A percentile compares a stretch with the other conserved stretches of the same genome.
These are phyloP conservation scores for Hypolimnas misippus DNA, from an alignment of 2,888 invertebrate genomes.

Conservation along the genomic window DNA sequence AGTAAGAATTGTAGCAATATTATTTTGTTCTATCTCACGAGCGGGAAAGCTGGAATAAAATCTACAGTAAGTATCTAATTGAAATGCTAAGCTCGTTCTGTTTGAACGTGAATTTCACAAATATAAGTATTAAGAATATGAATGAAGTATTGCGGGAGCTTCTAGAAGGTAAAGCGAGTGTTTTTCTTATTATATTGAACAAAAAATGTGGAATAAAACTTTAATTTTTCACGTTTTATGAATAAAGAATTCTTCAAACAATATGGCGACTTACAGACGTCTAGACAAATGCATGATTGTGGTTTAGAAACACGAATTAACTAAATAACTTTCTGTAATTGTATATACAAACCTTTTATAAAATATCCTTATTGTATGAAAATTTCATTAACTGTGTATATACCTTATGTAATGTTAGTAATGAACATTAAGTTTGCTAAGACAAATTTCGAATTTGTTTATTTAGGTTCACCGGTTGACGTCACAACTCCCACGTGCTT, in stretches of 20 bases:
- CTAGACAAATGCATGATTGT: too few species aligned
- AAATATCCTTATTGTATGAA: too few species aligned
- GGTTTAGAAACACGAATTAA: too few species aligned
- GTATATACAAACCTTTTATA: too few species aligned
- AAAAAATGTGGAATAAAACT: too few species aligned
- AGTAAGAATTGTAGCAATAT: conserved; percentile 13
- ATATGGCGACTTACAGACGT: too few species aligned
- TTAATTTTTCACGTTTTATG: too few species aligned
- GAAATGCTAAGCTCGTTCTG: conserved; percentile 23
- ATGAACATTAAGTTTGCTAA: conserved; percentile 12
- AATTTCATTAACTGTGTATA: too few species aligned
- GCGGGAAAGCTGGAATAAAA: conserved; percentile 14
- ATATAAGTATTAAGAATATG: not conserved
- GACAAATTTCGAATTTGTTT: conserved; percentile 20
- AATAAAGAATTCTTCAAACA: too few species aligned
- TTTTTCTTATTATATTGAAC: not conserved
- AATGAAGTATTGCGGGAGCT: not conserved
- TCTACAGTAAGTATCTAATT: conserved; percentile 25
- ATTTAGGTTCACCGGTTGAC: conserved; percentile 14
- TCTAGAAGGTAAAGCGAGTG: not conserved
- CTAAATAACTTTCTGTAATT: too few species aligned
- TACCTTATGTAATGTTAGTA: too few species aligned
- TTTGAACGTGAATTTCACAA: conserved; percentile 14
- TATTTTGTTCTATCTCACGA: conserved; percentile 6
- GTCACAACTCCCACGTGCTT: conserved; percentile 10